phyloP scores from a whole-genome alignment of 2,113 vertebrate species.

The Microtus ochrogaster region DNA sequence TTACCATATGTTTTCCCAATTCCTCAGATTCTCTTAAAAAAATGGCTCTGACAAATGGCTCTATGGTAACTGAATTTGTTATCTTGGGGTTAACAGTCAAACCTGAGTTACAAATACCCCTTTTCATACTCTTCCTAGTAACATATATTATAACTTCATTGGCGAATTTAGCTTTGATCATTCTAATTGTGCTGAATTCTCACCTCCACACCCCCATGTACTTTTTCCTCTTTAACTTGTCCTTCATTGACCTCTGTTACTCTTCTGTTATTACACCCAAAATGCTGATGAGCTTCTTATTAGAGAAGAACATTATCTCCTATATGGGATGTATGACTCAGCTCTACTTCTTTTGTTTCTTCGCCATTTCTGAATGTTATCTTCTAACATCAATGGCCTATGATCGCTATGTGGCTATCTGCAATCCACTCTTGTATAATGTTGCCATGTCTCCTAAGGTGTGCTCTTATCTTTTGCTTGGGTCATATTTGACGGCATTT shows the following conservation, averaged over 20 bases:
- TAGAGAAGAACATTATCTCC: too few relatives aligned
- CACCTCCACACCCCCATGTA: too few relatives aligned
- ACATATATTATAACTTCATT: not conserved
- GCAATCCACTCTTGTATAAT: not conserved
- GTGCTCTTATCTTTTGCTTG: not conserved
- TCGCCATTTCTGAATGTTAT: too few relatives aligned
- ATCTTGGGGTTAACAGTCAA: not conserved
- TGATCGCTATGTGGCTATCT: too few relatives aligned
- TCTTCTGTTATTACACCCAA: not conserved
- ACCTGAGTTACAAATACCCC: not conserved
- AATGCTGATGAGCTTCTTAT: not conserved
- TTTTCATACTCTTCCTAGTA: not conserved
- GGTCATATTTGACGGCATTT: slow-evolving; percentile 33
- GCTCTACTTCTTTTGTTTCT: too few relatives aligned
- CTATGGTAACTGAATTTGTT: not conserved
- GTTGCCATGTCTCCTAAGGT: not conserved
- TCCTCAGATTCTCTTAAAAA: not conserved
- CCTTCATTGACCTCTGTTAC: not conserved
- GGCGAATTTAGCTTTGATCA: not conserved
- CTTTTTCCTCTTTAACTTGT: not conserved
- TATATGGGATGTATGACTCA: too few relatives aligned
- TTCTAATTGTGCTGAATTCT: not conserved
- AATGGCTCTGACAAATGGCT: not conserved
- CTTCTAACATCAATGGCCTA: too few relatives aligned
- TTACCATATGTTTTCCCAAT: not conserved